Conservation (phyloP, 2,888 invertebrate genomes). For the Caenorhabditis sp. region DNA sequence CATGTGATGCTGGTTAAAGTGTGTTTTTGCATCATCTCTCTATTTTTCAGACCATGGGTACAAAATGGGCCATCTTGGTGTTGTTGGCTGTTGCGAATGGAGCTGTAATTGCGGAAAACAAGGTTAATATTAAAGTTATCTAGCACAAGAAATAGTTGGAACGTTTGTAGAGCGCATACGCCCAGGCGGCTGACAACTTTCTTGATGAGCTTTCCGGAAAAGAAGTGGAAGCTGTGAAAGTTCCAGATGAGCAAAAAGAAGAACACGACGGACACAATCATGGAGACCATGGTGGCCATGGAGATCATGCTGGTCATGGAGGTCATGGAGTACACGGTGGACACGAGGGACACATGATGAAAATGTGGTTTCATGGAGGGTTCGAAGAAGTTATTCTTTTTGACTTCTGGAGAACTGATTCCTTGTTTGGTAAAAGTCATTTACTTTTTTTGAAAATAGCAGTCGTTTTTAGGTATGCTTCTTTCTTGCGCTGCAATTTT, state of each 20-base stretch:
- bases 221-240: conserved; percentile 28
- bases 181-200: conserved; percentile 49
- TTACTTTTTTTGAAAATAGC: background rate
- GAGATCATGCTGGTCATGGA: conserved; percentile 10
- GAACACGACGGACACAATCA: conserved; percentile 26
- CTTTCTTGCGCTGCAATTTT: conserved; percentile 95
- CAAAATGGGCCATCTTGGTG: conserved; percentile 45
- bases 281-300: conserved; percentile 18
- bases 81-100: conserved; percentile 8
- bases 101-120: conserved; percentile 26
- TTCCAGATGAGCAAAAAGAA: conserved; percentile 3
- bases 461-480: conserved; percentile 86
- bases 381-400: conserved; percentile 81
- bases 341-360: conserved; percentile 76
- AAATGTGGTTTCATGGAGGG: conserved; percentile 83
- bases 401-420: conserved; percentile 80
- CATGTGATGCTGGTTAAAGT: no score
- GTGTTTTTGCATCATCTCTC: background rate
- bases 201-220: conserved; percentile 53
- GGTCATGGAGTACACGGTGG: conserved; percentile 41
- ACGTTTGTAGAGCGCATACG: conserved; percentile 39
- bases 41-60: conserved; percentile 54
- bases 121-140: conserved; percentile 19
- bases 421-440: conserved; percentile 56
- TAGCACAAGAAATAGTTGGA: no score